Conservation (phyloP, 2,888 invertebrate genomes). For the Limenitis arthemis region DNA sequence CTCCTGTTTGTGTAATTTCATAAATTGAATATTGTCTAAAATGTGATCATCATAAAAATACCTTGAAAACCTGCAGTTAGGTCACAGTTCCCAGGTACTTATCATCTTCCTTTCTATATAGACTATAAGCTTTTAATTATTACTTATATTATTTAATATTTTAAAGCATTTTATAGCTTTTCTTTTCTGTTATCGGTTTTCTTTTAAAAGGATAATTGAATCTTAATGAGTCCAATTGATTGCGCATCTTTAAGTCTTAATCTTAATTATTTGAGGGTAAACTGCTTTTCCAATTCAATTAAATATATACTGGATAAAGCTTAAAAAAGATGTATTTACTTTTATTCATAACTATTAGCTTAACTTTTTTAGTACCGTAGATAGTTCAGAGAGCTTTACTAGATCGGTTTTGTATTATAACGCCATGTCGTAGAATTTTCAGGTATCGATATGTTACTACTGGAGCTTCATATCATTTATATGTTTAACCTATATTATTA, state of each 20-base stretch:
- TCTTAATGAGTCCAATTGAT: conserved; percentile 5
- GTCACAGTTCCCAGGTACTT: background rate
- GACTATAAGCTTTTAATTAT: background rate
- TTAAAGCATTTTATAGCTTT: too few relatives aligned
- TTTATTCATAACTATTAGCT: too few relatives aligned
- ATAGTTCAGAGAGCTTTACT: too few relatives aligned
- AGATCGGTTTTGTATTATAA: too few relatives aligned
- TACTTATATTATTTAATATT: background rate
- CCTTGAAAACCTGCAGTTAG: background rate
- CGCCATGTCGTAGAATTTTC: too few relatives aligned
- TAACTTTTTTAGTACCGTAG: too few relatives aligned
- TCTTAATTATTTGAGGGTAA: conserved; percentile 1
- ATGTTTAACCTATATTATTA: too few relatives aligned
- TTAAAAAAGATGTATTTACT: too few relatives aligned
- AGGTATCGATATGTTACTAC: too few relatives aligned
- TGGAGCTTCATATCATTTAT: too few relatives aligned
- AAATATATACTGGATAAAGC: background rate
- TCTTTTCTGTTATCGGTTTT: background rate
- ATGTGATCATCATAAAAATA: background rate
- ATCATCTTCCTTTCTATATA: background rate
- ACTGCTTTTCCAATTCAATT: conserved; percentile 2
- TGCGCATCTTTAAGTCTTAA: conserved; percentile 1
- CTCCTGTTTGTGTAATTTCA: too few relatives aligned
- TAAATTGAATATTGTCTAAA: background rate
- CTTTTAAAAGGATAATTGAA: background rate